Evolutionary conservation across 2,888 invertebrate genomes (phyloP).

Genomic region (Cordylochernes scorpioides): DNA sequence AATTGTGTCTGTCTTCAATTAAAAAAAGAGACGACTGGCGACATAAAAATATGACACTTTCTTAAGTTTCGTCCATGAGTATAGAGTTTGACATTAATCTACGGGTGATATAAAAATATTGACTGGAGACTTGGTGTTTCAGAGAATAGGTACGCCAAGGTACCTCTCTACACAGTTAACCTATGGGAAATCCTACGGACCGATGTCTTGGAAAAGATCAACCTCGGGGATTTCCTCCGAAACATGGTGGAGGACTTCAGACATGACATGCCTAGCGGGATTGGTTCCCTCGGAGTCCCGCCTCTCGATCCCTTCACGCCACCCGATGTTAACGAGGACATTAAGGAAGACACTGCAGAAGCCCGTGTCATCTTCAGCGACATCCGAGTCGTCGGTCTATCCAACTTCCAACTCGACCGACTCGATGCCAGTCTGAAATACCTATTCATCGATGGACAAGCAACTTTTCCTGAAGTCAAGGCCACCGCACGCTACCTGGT

Average conservation of each 20-base stretch:
- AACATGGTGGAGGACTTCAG: constrained; percentile 9
- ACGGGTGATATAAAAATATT: too few species aligned
- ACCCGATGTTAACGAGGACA: constrained; percentile 6
- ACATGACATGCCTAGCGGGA: constrained; percentile 7
- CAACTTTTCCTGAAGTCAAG: constrained; percentile 5
- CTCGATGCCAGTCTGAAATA: constrained; percentile 4
- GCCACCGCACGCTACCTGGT: constrained; percentile 6
- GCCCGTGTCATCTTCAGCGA: constrained; percentile 7
- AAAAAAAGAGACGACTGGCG: too few species aligned
- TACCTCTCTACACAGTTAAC: too few species aligned
- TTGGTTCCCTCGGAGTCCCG: constrained; percentile 6
- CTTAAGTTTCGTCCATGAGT: too few species aligned
- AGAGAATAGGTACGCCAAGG: too few species aligned
- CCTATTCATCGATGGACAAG: constrained; percentile 1
- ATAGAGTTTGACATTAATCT: too few species aligned
- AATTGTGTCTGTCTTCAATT: too few species aligned
- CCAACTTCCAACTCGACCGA: constrained; percentile 2
- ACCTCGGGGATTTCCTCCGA: constrained; percentile 6
- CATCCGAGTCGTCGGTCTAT: constrained; percentile 4
- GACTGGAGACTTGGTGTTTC: too few species aligned
- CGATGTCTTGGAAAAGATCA: constrained; percentile 1
- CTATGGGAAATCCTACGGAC: too few species aligned
- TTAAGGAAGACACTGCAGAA: constrained; percentile 8
- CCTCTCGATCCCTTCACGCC: constrained; percentile 7
- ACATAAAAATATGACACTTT: too few species aligned